phyloP scores from a whole-genome alignment of 1,140 invertebrate genomes.

The Macrotrachela quadricornifera region DNA sequence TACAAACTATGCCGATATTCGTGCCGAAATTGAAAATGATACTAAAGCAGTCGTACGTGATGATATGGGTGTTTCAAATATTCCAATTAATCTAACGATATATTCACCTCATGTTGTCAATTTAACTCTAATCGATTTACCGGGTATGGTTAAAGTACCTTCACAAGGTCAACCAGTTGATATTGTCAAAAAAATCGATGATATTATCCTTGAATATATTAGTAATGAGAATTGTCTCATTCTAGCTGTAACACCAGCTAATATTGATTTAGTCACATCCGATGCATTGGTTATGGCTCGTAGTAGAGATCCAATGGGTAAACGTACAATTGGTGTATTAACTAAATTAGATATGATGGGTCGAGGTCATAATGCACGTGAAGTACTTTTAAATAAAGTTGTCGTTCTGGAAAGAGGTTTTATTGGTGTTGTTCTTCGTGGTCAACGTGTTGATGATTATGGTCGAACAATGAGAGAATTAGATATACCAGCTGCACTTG shows the following conservation, averaged over 20 bases:
- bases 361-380: slow-evolving; percentile 90
- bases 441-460: too few species aligned
- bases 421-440: slow-evolving; percentile 61
- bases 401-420: slow-evolving; percentile 71
- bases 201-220: slow-evolving; percentile 33
- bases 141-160: slow-evolving; percentile 31
- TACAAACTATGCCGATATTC: slow-evolving; percentile 78
- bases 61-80: slow-evolving; percentile 93
- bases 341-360: slow-evolving; percentile 99
- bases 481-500: slow-evolving; percentile 76
- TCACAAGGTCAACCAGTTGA: slow-evolving; percentile 30
- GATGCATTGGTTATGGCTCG: slow-evolving; percentile 36
- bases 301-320: slow-evolving; percentile 36
- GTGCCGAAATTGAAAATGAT: slow-evolving; percentile 87
- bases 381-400: slow-evolving; percentile 90
- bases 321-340: slow-evolving; percentile 90
- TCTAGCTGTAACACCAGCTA: slow-evolving; percentile 36
- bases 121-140: slow-evolving; percentile 30
- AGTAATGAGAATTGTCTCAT: slow-evolving; percentile 34
- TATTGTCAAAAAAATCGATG: slow-evolving; percentile 28
- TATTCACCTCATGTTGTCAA: slow-evolving; percentile 70
- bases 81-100: slow-evolving; percentile 91
- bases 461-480: slow-evolving; percentile 96
- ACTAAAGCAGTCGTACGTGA: slow-evolving; percentile 84
- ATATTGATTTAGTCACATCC: slow-evolving; percentile 36